These are phyloP conservation scores for Caenorhabditis sp. DNA, from an alignment of 2,888 invertebrate genomes.

Conservation along the genomic window DNA sequence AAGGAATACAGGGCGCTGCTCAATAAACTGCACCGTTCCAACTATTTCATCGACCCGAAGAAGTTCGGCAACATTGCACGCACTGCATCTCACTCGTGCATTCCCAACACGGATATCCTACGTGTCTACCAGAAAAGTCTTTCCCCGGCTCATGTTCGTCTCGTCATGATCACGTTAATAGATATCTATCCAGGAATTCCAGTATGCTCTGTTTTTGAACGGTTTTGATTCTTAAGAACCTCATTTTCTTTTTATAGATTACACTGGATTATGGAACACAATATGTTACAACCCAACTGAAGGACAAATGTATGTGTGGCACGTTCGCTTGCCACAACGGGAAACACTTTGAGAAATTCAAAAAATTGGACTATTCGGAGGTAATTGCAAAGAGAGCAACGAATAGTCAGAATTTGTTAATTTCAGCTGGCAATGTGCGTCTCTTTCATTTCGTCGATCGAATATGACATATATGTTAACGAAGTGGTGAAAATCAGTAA, in stretches of 20 bases:
- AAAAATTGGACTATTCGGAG: background rate
- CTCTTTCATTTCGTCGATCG: too few species aligned
- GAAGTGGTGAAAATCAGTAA: too few species aligned
- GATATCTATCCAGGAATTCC: slow-evolving; percentile 34
- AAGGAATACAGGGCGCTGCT: background rate
- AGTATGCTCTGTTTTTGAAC: background rate
- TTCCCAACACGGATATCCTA: slow-evolving; percentile 9
- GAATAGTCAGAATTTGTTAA: background rate
- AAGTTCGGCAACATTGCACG: slow-evolving; percentile 19
- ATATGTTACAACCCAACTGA: background rate
- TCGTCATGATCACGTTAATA: slow-evolving; percentile 7
- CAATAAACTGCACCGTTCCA: background rate
- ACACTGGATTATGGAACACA: slow-evolving; percentile 28
- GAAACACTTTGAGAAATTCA: background rate
- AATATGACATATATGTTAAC: too few species aligned
- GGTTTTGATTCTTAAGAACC: background rate
- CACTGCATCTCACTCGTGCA: slow-evolving; percentile 13
- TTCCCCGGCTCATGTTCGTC: slow-evolving; percentile 15
- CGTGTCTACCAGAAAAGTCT: slow-evolving; percentile 26
- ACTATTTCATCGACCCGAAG: slow-evolving; percentile 19
- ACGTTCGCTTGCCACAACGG: slow-evolving; percentile 6
- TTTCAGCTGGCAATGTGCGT: too few species aligned
- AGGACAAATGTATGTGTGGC: background rate
- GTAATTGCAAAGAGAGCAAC: background rate
- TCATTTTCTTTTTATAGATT: slow-evolving; percentile 24